Base-by-base conservation (phyloP, 2,888 invertebrate species). In the Mesorhabditis spiculigera region DNA sequence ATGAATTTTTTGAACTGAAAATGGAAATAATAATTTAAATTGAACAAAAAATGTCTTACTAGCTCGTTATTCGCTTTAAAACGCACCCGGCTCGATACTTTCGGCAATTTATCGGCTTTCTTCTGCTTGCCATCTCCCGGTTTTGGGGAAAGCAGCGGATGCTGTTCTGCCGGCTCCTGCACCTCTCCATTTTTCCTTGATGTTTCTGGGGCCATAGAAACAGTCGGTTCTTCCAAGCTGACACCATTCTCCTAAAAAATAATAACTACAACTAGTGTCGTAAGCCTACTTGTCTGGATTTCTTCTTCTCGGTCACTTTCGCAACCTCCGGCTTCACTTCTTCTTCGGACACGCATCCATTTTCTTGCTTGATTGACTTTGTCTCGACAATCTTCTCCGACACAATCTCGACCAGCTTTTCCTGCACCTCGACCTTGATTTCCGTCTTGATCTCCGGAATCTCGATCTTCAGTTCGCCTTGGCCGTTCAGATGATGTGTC, bases 1-100 rank as follows among this genome's bases (percentile, higher is more conserved):
- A 95, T 93, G 45, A 86, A 74, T 10, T 67, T 65, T 4, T 74
- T 72, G 71, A 78, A 80, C 74, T 73, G 65, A 66, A 72, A 64
- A 69, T 43, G 45, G 62, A 66, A 63, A 68, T 5, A 68, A 16
- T 6, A 45, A 28, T 4, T 16, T n/a, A 67, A 45, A 63, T n/a
- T 50, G n/a, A 8, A 58, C 41, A 28, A 10, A 43, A 43, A 64
- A 68, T 62, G 5, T 58, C 43, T 67, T 43, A 70, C 73, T 66
- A 71, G 62, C 43, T 75, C 73, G 10, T 13, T 63, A 6, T 64
- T n/a, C 42, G 44, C 68, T 63, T 41, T 10, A 50, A 10, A 50
- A 50, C 8, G 58, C 58, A 68, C 68, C 13, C 63, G 45, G 5
- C 50, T 45, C 13, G 64, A 41, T 43, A 68, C 45, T 44, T 13